Base-by-base conservation (phyloP, 2,797 vertebrate species). In the Linurgus olivaceus region DNA sequence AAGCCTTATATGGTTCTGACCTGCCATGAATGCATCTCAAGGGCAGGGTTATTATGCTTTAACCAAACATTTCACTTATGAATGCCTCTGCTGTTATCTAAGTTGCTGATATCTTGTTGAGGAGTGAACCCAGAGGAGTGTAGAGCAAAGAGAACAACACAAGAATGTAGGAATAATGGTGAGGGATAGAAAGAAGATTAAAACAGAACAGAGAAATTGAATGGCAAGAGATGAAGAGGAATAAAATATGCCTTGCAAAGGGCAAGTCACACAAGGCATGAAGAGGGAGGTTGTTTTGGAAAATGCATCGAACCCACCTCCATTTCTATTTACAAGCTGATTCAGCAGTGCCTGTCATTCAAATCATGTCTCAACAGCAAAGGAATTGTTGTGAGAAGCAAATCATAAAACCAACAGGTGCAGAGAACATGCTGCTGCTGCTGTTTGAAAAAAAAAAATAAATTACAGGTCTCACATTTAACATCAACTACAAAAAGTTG, bases 391-490 rank as follows among this genome's bases (percentile, higher is more conserved):
- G 73, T 70, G 76, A 94, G 85, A 96, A 95, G 95, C 73, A 95
- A 96, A 95, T 81, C 89, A 83, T 93, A 96, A 96, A 97, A 72
- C 85, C 87, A 96, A 96, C 93, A 96, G 95, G 93, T 95, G 94
- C 93, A 84, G 76, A 84, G 58, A 96, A 96, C 94, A 94, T 70
- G 95, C 85, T 90, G 75, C 78, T 90, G 88, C 72, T 91, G 54
- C 87, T 92, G 9, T 72, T 89, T 59, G 19, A 29, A 40, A 79
- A 86, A 85, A 88, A 48, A 78, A 78, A 52, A 40, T 52, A 92
- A 92, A 92, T 86, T 84, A 94, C 58, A 92, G 68, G 91, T 82
- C 66, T 86, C 40, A 52, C 76, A 75, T 90, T 93, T 91, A 95
- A 89, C 4, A 1, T 33, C 72, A 94, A 44, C 65, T 91, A 84